phyloP scores from a whole-genome alignment of 2,888 invertebrate species.

The Drosophila hawaiiensis region DNA sequence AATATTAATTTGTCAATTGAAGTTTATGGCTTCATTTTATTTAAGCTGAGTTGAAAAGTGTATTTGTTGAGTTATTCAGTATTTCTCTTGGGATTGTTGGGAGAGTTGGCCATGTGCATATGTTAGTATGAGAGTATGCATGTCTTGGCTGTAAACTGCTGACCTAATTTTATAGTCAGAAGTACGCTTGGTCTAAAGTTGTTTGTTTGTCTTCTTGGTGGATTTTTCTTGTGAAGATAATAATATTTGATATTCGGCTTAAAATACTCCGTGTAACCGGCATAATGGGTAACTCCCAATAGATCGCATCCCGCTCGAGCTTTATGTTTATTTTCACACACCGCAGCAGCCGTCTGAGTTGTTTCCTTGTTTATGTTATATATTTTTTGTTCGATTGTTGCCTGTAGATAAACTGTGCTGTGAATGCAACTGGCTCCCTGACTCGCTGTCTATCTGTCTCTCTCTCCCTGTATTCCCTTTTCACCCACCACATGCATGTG shows the following conservation, averaged over 20 bases:
- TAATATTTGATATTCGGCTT: not conserved
- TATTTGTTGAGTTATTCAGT: conserved; percentile 4
- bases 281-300: not conserved
- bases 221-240: not conserved
- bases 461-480: too few relatives aligned
- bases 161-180: conserved; percentile 23
- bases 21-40: not conserved
- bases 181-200: not conserved
- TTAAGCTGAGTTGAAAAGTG: not conserved
- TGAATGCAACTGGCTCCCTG: conserved; percentile 30
- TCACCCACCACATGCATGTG: conserved; percentile 2
- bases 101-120: not conserved
- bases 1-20: conserved; percentile 26
- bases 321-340: conserved; percentile 21
- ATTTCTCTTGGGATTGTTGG: not conserved
- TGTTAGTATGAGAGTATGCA: not conserved
- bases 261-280: not conserved
- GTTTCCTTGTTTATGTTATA: conserved; percentile 39
- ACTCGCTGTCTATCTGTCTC: not conserved
- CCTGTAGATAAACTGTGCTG: conserved; percentile 73
- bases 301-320: not conserved
- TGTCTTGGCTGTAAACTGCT: conserved; percentile 21
- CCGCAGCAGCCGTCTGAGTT: conserved; percentile 61
- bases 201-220: not conserved
- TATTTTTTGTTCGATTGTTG: conserved; percentile 53